Conservation (phyloP, 2,797 vertebrate species). For the Iguana delicatissima region DNA sequence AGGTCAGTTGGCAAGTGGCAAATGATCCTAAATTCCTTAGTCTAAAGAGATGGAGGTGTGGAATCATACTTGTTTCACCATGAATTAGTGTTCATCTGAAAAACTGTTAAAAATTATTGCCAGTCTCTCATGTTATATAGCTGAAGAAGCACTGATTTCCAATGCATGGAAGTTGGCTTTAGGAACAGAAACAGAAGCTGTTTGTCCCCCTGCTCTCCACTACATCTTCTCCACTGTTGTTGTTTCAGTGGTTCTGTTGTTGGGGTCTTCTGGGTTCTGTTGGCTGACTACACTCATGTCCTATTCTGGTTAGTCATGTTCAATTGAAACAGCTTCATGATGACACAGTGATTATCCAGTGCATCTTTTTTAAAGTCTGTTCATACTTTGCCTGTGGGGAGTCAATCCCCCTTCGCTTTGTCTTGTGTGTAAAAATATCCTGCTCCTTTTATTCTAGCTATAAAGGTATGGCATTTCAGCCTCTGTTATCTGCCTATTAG, state of each 20-base stretch:
- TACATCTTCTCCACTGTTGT: background rate
- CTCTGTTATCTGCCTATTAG: background rate
- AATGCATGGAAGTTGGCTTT: background rate
- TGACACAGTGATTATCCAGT: background rate
- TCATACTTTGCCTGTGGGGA: background rate
- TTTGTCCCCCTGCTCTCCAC: background rate
- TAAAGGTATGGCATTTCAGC: background rate
- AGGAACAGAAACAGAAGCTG: background rate
- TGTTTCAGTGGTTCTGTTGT: background rate
- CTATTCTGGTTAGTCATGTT: background rate
- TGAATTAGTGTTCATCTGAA: background rate
- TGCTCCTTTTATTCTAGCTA: background rate
- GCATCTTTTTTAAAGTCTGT: background rate
- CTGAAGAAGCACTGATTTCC: too few relatives aligned
- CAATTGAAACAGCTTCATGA: background rate
- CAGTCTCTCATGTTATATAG: too few relatives aligned
- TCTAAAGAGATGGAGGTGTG: too few relatives aligned
- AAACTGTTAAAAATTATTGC: too few relatives aligned
- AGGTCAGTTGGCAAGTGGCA: too few relatives aligned
- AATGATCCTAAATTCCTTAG: too few relatives aligned
- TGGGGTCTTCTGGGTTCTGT: background rate
- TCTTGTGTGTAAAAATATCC: background rate
- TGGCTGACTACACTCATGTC: background rate
- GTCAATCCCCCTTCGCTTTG: background rate
- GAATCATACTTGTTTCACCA: too few relatives aligned